A percentile compares a stretch with the other conserved stretches of the same genome.
These are phyloP conservation scores for Leucozona laternaria DNA, from an alignment of 2,888 invertebrate genomes.

Conservation along the genomic window DNA sequence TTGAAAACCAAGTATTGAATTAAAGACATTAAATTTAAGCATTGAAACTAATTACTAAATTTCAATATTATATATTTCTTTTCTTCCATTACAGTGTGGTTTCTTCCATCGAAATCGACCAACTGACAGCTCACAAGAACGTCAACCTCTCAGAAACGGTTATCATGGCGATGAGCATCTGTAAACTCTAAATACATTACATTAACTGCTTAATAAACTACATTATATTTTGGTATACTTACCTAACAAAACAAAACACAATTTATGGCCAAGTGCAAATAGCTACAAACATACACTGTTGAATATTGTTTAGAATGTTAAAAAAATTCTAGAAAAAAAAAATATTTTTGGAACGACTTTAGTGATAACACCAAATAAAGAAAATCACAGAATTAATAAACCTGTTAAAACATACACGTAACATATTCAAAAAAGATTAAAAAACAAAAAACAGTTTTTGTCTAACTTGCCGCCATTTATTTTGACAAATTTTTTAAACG, in stretches of 20 bases:
- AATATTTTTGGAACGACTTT: conserved; percentile 66
- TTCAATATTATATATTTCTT: neutral
- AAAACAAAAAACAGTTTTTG: conserved; percentile 60
- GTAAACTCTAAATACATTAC: conserved; percentile 82
- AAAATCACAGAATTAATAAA: conserved; percentile 47
- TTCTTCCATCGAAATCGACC: conserved; percentile 97
- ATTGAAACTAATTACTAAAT: too few relatives aligned
- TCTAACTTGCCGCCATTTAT: conserved; percentile 40
- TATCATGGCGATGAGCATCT: conserved; percentile 91
- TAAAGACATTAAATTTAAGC: too few relatives aligned
- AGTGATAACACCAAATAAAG: conserved; percentile 38
- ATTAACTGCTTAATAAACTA: conserved; percentile 13
- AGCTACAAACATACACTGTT: conserved; percentile 32
- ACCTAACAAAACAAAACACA: conserved; percentile 19
- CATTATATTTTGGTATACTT: conserved; percentile 10
- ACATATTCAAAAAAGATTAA: conserved; percentile 48
- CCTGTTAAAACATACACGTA: conserved; percentile 51
- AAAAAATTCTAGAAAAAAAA: conserved; percentile 31
- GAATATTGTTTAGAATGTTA: conserved; percentile 33
- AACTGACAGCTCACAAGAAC: conserved; percentile 89
- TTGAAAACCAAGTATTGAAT: too few relatives aligned
- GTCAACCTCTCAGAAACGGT: conserved; percentile 92
- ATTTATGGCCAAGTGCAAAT: conserved; percentile 68
- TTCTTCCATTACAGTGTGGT: conserved; percentile 88
- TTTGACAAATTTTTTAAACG: conserved; percentile 29